A percentile compares a stretch with the other conserved stretches of the same genome.
Evolutionary conservation across 2,113 vertebrate genomes (phyloP).

Genomic region (Tachysurus vachellii): DNA sequence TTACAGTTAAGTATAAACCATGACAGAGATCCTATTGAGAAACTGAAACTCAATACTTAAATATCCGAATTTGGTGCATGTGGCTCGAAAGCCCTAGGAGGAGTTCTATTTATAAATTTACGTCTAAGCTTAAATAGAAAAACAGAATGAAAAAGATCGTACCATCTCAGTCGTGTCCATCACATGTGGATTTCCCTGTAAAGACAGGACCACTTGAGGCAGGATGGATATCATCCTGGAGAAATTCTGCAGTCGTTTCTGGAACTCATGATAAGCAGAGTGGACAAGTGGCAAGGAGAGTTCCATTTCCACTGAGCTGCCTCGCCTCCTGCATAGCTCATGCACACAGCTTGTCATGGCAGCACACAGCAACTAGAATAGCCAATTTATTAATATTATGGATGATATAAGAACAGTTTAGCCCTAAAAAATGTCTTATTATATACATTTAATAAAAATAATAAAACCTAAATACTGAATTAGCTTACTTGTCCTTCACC

Average conservation of each 20-base stretch:
- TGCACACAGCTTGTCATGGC: slow-evolving; percentile 77
- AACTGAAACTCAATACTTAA: neutral
- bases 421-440: neutral
- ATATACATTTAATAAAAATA: neutral
- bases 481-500: slow-evolving; percentile 75
- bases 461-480: neutral
- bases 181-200: slow-evolving; percentile 34
- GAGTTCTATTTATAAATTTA: no score
- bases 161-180: slow-evolving; percentile 43
- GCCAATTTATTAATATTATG: neutral
- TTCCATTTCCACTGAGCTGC: slow-evolving; percentile 7
- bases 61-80: no score
- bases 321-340: slow-evolving; percentile 65
- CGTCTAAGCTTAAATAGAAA: no score
- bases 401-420: neutral
- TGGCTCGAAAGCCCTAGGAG: no score
- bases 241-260: slow-evolving; percentile 86
- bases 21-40: neutral
- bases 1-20: neutral
- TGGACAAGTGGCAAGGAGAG: slow-evolving; percentile 81
- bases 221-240: slow-evolving; percentile 79
- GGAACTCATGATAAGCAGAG: slow-evolving; percentile 77
- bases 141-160: neutral
- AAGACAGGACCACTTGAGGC: slow-evolving; percentile 57
- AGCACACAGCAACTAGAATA: neutral